Conservation (phyloP, 1,140 invertebrate species). For the Chrysoperla carnea region DNA sequence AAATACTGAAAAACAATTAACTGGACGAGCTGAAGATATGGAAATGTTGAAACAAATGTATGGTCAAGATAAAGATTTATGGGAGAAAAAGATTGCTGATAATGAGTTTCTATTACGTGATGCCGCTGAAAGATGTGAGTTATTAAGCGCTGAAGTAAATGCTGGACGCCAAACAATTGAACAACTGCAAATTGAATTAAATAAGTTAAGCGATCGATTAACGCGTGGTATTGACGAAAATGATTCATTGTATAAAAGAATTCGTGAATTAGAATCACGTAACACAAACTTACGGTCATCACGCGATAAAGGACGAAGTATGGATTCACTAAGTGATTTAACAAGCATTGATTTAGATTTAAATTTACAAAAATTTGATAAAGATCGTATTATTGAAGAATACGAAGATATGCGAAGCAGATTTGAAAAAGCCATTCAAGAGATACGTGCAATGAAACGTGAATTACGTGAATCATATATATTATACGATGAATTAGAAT, state of each 20-base stretch:
- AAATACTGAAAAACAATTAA: slow-evolving; percentile 50
- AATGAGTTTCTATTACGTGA: slow-evolving; percentile 41
- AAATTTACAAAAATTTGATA: slow-evolving; percentile 52
- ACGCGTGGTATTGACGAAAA: slow-evolving; percentile 58
- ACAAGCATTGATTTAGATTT: slow-evolving; percentile 61
- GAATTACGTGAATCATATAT: slow-evolving; percentile 65
- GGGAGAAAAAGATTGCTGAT: slow-evolving; percentile 34
- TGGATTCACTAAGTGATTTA: slow-evolving; percentile 62
- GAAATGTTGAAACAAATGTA: slow-evolving; percentile 40
- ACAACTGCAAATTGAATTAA: background rate
- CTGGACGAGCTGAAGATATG: slow-evolving; percentile 38
- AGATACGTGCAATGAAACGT: slow-evolving; percentile 64
- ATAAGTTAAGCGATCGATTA: slow-evolving; percentile 26
- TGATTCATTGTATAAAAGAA: slow-evolving; percentile 44
- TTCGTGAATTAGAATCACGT: slow-evolving; percentile 50
- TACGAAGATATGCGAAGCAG: slow-evolving; percentile 54
- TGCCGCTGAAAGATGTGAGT: slow-evolving; percentile 39
- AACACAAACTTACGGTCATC: slow-evolving; percentile 20
- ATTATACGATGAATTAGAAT: slow-evolving; percentile 59
- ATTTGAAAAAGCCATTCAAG: slow-evolving; percentile 65
- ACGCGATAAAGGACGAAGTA: slow-evolving; percentile 35
- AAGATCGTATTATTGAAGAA: slow-evolving; percentile 61
- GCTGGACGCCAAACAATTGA: slow-evolving; percentile 30
- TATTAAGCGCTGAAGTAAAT: slow-evolving; percentile 38
- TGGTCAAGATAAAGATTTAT: slow-evolving; percentile 38